These are phyloP conservation scores for Catharus fuscescens DNA, from an alignment of 2,113 vertebrate genomes.

Conservation along the genomic window DNA sequence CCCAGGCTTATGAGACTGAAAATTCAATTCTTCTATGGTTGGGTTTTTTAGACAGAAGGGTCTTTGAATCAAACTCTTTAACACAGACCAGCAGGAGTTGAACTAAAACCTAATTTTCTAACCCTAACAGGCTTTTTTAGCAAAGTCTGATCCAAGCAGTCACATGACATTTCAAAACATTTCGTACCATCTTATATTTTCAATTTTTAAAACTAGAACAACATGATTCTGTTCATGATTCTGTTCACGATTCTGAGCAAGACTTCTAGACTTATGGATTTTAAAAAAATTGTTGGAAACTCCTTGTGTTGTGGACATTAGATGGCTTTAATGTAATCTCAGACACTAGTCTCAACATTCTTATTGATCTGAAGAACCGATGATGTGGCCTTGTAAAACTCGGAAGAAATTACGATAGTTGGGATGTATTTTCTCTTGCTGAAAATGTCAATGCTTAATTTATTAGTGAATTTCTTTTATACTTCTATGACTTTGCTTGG, in stretches of 20 bases:
- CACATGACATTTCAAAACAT: background rate
- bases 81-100: background rate
- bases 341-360: background rate
- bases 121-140: background rate
- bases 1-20: background rate
- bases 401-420: background rate
- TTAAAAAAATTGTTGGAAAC: background rate
- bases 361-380: background rate
- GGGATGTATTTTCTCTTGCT: background rate
- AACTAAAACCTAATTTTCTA: background rate
- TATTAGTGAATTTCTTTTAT: background rate
- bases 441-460: background rate
- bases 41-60: background rate
- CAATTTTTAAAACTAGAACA: background rate
- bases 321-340: background rate
- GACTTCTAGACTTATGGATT: background rate
- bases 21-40: background rate
- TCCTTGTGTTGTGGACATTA: background rate
- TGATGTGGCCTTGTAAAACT: background rate
- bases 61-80: background rate
- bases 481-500: background rate
- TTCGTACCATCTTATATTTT: background rate
- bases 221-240: fast-evolving
- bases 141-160: background rate
- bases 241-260: background rate